Percentiles rank a stretch among this genome's conserved stretches.
phyloP scores from a whole-genome alignment of 2,888 invertebrate genomes.

The Dolichopus griseipennis region DNA sequence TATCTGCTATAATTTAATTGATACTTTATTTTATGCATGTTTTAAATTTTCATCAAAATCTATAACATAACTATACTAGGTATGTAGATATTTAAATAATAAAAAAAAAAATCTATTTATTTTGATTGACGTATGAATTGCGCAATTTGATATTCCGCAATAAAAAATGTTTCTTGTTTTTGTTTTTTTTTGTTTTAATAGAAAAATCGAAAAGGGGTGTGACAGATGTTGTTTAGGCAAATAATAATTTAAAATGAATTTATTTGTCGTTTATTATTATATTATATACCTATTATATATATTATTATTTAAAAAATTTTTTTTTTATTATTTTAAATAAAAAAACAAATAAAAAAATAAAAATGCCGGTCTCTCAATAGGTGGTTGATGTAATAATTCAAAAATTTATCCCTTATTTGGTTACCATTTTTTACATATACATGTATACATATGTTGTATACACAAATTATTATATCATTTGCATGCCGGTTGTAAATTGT shows the following conservation, averaged over 20 bases:
- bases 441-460: not conserved
- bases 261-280: not conserved
- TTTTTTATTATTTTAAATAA: no score
- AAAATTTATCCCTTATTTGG: conserved; percentile 1
- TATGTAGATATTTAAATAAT: no score
- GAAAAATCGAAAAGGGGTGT: not conserved
- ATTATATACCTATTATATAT: no score
- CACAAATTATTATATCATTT: no score
- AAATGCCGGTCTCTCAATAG: not conserved
- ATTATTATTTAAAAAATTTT: no score
- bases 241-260: not conserved
- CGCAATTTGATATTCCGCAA: not conserved
- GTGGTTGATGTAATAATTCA: conserved; percentile 6
- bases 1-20: no score
- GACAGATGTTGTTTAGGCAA: not conserved
- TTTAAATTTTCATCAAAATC: no score
- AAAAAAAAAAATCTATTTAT: no score
- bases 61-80: no score
- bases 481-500: no score
- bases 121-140: not conserved
- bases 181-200: no score
- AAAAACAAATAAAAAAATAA: not conserved
- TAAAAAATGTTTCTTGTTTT: not conserved
- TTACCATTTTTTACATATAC: not conserved
- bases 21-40: no score